Percentiles rank a stretch among this genome's conserved stretches.
Evolutionary conservation across 2,888 invertebrate species (phyloP).

Genomic region (Galeopsomyia nigrocyanea): DNA sequence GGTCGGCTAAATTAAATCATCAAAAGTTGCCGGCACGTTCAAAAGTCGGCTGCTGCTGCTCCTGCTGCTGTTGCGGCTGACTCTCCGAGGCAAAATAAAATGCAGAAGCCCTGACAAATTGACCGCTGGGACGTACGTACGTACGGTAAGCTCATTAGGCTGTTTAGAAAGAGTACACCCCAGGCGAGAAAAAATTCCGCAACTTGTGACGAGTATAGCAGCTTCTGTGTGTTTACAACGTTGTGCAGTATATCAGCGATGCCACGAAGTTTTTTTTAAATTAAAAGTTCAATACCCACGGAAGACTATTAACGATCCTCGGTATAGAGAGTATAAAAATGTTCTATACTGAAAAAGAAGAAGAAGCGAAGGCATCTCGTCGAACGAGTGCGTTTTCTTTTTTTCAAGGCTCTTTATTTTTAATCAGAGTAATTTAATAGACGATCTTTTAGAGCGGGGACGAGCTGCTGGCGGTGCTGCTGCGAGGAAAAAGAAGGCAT

Average conservation of each 20-base stretch:
- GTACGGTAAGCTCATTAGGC: conserved; percentile 57
- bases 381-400: not conserved
- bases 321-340: no score
- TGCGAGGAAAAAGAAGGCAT: not conserved
- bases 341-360: not conserved
- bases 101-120: conserved; percentile 59
- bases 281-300: no score
- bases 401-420: not conserved
- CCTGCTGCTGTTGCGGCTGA: conserved; percentile 15
- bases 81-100: conserved; percentile 54
- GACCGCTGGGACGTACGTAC: conserved; percentile 57
- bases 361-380: not conserved
- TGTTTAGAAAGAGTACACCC: conserved; percentile 26
- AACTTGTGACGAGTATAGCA: no score
- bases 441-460: conserved; percentile 22
- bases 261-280: no score
- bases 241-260: no score
- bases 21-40: conserved; percentile 52
- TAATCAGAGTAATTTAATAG: conserved; percentile 33
- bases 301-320: no score
- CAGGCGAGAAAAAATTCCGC: not conserved
- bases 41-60: conserved; percentile 25
- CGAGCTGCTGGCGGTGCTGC: conserved; percentile 16
- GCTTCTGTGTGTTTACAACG: no score
- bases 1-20: conserved; percentile 58